These are phyloP conservation scores for Chrysogorgia sp. DNA, from an alignment of 92 coral and sea anemone species.

Conservation along the genomic window DNA sequence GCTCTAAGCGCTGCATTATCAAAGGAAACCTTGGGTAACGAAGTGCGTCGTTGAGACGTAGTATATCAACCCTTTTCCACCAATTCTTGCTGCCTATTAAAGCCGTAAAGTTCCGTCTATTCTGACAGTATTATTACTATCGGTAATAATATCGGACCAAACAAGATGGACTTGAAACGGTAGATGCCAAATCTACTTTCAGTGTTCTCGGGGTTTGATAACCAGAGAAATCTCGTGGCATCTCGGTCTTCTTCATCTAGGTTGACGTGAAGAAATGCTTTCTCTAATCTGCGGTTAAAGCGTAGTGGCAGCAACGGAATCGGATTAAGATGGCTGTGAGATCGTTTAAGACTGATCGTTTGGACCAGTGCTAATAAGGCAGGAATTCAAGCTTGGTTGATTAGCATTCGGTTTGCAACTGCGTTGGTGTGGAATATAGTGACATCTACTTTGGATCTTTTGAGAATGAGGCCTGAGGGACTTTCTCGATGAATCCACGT, in stretches of 20 bases:
- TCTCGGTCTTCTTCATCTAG: constrained; percentile 56
- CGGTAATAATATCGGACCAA: constrained; percentile 52
- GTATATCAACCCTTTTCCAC: too few species aligned
- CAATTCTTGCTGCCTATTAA: too few species aligned
- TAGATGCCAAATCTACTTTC: constrained; percentile 49
- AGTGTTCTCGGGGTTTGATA: constrained; percentile 46
- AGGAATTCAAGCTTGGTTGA: constrained; percentile 61
- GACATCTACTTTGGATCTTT: background rate
- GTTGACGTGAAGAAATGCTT: constrained; percentile 50
- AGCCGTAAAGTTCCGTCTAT: too few species aligned
- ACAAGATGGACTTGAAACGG: constrained; percentile 54
- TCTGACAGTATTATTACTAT: constrained; percentile 55
- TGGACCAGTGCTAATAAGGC: constrained; percentile 57
- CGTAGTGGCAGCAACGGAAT: constrained; percentile 50
- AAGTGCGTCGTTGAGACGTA: too few species aligned
- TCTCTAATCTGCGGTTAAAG: constrained; percentile 58
- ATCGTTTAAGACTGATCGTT: constrained; percentile 53
- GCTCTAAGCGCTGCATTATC: too few species aligned
- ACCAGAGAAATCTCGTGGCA: constrained; percentile 63
- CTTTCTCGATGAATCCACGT: constrained; percentile 5
- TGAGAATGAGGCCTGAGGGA: background rate
- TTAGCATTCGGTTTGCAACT: constrained; percentile 23
- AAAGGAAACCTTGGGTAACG: too few species aligned
- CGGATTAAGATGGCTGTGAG: constrained; percentile 52
- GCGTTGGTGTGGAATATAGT: constrained; percentile 65